Percentiles rank a stretch among this genome's conserved stretches.
These are phyloP conservation scores for Herminia tarsipennalis DNA, from an alignment of 2,888 invertebrate species.

Conservation along the genomic window DNA sequence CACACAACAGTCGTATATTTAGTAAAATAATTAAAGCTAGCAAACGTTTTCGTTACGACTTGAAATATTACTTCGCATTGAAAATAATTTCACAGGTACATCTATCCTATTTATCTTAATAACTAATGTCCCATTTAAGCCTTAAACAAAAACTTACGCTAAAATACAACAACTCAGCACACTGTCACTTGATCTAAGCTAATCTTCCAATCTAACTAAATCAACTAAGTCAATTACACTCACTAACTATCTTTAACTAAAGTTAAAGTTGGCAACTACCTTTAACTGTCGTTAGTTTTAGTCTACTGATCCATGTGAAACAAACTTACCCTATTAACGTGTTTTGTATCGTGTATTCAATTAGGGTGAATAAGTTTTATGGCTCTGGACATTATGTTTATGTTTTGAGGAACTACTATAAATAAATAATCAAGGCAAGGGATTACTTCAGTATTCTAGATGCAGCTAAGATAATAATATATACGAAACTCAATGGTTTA, in stretches of 20 bases:
- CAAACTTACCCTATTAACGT: conserved; percentile 5
- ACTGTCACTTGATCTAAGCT: conserved; percentile 7
- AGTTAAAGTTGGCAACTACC: conserved; percentile 30
- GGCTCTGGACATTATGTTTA: too few species aligned
- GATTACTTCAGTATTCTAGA: too few species aligned
- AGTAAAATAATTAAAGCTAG: too few species aligned
- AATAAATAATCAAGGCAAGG: too few species aligned
- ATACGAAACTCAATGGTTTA: too few species aligned
- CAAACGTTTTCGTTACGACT: too few species aligned
- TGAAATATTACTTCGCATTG: too few species aligned
- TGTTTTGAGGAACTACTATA: too few species aligned
- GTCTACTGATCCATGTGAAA: conserved; percentile 27
- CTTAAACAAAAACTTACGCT: background rate
- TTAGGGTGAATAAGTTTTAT: background rate
- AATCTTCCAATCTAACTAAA: conserved; percentile 31
- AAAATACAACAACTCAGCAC: background rate
- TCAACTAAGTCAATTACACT: conserved; percentile 33
- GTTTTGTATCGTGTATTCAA: conserved; percentile 3
- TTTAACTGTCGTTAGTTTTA: conserved; percentile 22
- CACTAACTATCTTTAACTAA: conserved; percentile 32
- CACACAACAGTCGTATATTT: too few species aligned
- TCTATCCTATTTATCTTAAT: too few species aligned
- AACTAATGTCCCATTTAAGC: background rate
- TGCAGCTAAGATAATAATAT: too few species aligned
- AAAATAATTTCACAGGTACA: too few species aligned